Conservation (phyloP, 2,113 vertebrate genomes). For the Cryptoleucopteryx plumbea region DNA sequence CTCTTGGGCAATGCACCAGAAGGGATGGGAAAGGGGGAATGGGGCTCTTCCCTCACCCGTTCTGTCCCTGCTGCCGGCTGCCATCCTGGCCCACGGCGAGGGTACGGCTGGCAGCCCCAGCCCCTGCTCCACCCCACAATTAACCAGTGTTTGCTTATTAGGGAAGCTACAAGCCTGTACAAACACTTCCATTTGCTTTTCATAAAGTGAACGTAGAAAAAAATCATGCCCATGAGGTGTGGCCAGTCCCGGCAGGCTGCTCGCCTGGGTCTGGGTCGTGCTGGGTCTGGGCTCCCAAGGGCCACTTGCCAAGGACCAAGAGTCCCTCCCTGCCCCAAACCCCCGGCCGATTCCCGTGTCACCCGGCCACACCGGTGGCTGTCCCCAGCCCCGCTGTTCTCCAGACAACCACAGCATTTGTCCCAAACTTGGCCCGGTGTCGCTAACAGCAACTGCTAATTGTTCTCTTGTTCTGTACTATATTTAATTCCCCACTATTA, state of each 20-base stretch:
- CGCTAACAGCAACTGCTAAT: slow-evolving; percentile 49
- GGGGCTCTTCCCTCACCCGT: background rate
- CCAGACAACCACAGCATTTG: background rate
- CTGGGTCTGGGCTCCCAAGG: fast-evolving
- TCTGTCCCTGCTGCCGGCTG: background rate
- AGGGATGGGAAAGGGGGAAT: background rate
- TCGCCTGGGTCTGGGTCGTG: background rate
- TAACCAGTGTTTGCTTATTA: slow-evolving; percentile 11
- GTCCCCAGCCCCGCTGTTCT: slow-evolving; percentile 6
- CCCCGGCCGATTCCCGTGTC: background rate
- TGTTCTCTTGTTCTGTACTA: slow-evolving; percentile 49
- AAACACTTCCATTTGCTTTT: slow-evolving; percentile 38
- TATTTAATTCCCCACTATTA: slow-evolving; percentile 63
- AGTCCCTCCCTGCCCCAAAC: background rate
- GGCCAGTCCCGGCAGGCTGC: background rate
- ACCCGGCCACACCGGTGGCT: background rate
- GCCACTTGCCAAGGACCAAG: background rate
- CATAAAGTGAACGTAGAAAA: background rate
- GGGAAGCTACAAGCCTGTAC: slow-evolving; percentile 15
- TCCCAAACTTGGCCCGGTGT: slow-evolving; percentile 15
- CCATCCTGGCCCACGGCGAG: background rate
- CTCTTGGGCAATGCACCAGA: fast-evolving
- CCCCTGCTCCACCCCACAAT: background rate
- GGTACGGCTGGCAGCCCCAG: background rate
- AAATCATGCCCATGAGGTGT: background rate